Conservation (phyloP, 23 tunicate species). For the Halocynthia roretzi region DNA sequence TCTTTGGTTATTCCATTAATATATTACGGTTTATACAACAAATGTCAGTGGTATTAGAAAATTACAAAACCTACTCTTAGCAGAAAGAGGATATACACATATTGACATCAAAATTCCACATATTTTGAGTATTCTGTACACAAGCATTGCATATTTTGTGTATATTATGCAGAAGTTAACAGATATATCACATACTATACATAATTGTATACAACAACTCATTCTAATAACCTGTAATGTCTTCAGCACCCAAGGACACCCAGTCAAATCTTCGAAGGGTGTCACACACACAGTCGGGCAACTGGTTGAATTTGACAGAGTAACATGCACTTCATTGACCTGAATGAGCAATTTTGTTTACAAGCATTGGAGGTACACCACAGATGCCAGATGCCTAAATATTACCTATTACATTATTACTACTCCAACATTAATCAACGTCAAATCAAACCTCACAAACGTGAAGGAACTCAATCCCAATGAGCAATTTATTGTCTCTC, state of each 20-base stretch:
- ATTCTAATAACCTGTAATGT: slow-evolving; percentile 31
- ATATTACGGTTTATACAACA: no score
- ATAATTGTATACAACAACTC: no score
- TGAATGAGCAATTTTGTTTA: not conserved
- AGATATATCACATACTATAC: no score
- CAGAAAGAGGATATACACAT: no score
- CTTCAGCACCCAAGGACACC: slow-evolving; percentile 95
- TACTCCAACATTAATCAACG: not conserved
- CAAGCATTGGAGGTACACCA: not conserved
- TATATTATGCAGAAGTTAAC: no score
- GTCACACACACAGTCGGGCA: slow-evolving; percentile 93
- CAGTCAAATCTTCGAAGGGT: slow-evolving; percentile 87
- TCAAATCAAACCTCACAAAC: slow-evolving; percentile 63
- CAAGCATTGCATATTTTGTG: no score
- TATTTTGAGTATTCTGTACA: no score
- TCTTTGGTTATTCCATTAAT: no score
- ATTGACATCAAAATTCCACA: no score
- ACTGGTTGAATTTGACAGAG: slow-evolving; percentile 59
- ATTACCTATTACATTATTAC: not conserved
- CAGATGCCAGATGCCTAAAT: no score
- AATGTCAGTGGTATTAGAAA: no score
- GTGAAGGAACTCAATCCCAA: slow-evolving; percentile 75
- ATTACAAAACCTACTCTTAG: no score
- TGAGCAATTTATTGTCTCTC: slow-evolving; percentile 53
- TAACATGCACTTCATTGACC: slow-evolving; percentile 94